Base-by-base conservation (phyloP, 2,113 vertebrate genomes). In the Orientallactaga bullata region DNA sequence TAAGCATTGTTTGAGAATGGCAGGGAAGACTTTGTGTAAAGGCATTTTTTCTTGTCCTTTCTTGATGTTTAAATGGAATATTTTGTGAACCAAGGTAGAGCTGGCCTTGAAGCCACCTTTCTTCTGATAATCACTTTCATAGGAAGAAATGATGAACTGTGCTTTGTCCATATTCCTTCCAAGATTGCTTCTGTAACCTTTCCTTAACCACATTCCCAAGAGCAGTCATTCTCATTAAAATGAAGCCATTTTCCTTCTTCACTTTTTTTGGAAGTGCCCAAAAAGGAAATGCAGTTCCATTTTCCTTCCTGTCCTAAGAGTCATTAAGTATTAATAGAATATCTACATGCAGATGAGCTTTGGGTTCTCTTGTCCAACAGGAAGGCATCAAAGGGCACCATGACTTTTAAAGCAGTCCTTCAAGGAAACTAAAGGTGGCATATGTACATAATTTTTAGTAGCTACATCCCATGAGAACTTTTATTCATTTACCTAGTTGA, bases 251-350 rank as follows among this genome's bases (percentile, higher is more conserved):
- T 96, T 94, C 83, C 78, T 87, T 86, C 87, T 93, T 92, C 26
- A 0, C 65, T 90, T 95, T 97, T 90, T 78, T 79, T 95, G 88
- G 65, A 96, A 96, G 89, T 95, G 35, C 95, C 94, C 82, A 92
- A 97, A 94, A 96, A 95, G 92, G 89, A 95, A 95, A 95, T 95
- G 66, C 24, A 96, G 51, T 91, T 95, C 88, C 51, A 47, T 47
- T 47, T 92, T 96, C 78, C 95, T 95, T 93, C 85, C 65, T 96
- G 93, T 96, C 96, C 95, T 97, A 79, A 96, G 96, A 97, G 97
- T 97, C 95, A 97, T 96, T 97, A 97, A 28, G 3, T 97, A 97
- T 97, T 97, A 97, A 96, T 97, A 95, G 95, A 93, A 96, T 94
- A 95, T 94, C 92, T 95, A 92, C 93, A 95, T 96, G 94, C 85